Evolutionary conservation across 2,113 vertebrate genomes (phyloP).

Genomic region (Callithrix jacchus): DNA sequence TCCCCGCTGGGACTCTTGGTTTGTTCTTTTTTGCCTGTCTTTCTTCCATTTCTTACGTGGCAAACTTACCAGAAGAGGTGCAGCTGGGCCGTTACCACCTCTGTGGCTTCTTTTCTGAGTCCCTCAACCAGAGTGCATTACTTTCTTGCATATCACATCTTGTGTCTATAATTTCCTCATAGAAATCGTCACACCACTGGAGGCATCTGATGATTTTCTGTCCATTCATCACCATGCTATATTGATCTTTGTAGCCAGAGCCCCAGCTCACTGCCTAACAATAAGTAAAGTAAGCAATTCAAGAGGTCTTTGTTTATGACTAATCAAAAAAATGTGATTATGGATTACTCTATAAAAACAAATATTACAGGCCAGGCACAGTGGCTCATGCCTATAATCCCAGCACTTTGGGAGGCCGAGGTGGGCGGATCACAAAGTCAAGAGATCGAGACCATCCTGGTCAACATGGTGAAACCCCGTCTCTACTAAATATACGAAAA

Average conservation of each 20-base stretch:
- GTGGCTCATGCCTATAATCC: no score
- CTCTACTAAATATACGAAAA: no score
- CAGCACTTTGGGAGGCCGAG: no score
- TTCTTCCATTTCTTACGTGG: background rate
- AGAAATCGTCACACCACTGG: background rate
- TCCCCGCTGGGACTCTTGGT: background rate
- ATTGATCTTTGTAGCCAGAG: background rate
- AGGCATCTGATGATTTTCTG: background rate
- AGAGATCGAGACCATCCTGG: no score
- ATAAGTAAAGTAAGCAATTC: background rate
- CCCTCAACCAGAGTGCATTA: background rate
- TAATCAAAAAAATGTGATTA: background rate
- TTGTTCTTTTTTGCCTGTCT: background rate
- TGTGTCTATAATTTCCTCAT: background rate
- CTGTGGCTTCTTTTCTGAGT: background rate
- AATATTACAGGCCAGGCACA: no score
- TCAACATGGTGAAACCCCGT: no score
- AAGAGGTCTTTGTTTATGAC: background rate
- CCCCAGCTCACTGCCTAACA: background rate
- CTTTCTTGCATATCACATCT: background rate
- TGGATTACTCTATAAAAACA: background rate
- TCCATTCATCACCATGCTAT: accelerated
- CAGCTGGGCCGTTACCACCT: background rate
- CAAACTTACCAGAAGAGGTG: background rate
- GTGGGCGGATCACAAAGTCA: no score